Conservation (phyloP, 2,888 invertebrate genomes). For the Ashinkailepas kermadecensis region DNA sequence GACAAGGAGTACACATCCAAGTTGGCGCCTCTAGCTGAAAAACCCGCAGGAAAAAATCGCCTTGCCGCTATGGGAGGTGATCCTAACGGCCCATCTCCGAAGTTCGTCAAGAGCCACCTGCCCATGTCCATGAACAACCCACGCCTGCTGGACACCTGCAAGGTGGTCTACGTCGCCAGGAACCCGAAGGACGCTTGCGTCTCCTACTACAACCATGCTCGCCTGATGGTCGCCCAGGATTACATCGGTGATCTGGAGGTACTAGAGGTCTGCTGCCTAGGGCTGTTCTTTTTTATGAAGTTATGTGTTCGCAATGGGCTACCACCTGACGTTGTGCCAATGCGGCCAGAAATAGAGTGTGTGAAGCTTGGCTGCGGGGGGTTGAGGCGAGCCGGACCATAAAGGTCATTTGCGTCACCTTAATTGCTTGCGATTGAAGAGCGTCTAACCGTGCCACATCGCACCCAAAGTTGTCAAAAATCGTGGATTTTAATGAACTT, state of each 20-base stretch:
- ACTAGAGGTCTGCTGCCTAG: too few relatives aligned
- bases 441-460: neutral
- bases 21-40: neutral
- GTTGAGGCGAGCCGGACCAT: too few relatives aligned
- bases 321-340: too few relatives aligned
- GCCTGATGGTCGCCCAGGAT: neutral
- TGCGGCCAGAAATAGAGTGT: neutral
- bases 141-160: neutral
- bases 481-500: too few relatives aligned
- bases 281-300: too few relatives aligned
- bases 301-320: too few relatives aligned
- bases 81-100: conserved; percentile 43
- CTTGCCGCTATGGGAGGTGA: neutral
- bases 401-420: too few relatives aligned
- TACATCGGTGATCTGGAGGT: conserved; percentile 19
- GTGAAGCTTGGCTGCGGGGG: neutral
- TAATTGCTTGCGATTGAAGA: neutral
- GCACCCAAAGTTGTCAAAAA: neutral
- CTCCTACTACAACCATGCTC: neutral
- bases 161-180: conserved; percentile 20
- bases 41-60: too few relatives aligned
- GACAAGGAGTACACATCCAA: neutral
- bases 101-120: conserved; percentile 66
- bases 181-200: conserved; percentile 18
- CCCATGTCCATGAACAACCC: conserved; percentile 47